phyloP scores from a whole-genome alignment of 2,888 invertebrate species.

The Phasia obesa region DNA sequence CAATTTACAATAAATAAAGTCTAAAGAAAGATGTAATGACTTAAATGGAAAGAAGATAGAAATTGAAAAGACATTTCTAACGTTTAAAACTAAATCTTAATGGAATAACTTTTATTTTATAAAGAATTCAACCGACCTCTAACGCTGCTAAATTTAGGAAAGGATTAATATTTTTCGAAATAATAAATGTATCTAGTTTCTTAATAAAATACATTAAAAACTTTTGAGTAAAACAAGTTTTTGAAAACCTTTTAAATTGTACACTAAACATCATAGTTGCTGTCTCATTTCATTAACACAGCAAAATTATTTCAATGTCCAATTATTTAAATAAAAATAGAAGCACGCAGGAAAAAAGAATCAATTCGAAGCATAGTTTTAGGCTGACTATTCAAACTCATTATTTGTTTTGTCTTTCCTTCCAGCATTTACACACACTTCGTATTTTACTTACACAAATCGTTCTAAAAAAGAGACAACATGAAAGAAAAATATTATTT shows the following conservation, averaged over 20 bases:
- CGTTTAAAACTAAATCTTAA: too few species aligned
- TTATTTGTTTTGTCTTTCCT: not conserved
- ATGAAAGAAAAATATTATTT: slow-evolving; percentile 29
- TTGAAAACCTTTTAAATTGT: not conserved
- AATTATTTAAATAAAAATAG: not conserved
- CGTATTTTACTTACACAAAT: not conserved
- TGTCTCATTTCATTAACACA: not conserved
- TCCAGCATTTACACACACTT: not conserved
- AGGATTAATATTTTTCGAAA: too few species aligned
- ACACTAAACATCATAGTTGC: not conserved
- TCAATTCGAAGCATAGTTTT: slow-evolving; percentile 52
- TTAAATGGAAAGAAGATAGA: too few species aligned
- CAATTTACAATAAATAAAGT: slow-evolving; percentile 5
- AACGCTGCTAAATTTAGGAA: too few species aligned
- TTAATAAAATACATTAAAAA: not conserved
- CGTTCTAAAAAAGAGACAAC: not conserved
- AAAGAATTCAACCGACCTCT: too few species aligned
- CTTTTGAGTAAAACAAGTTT: not conserved
- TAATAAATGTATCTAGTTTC: too few species aligned
- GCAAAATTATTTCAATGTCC: not conserved
- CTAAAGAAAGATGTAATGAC: too few species aligned
- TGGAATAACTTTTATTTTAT: too few species aligned
- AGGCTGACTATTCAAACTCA: slow-evolving; percentile 51
- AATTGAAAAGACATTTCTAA: too few species aligned
- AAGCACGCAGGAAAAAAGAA: slow-evolving; percentile 1